Conservation (phyloP, 2,888 invertebrate species). For the Tiliacea citrago region DNA sequence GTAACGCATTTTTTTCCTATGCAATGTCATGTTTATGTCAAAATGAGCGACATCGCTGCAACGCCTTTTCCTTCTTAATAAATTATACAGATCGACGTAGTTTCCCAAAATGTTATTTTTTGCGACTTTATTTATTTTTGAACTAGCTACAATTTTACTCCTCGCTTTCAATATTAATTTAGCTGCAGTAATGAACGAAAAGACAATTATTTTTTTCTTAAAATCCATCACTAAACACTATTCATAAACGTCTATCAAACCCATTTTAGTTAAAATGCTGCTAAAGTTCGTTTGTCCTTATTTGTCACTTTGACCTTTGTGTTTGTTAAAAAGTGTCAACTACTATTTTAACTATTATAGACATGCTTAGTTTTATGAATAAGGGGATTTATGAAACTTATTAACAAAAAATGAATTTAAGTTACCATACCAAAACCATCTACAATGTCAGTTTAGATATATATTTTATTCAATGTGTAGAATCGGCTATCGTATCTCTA, state of each 20-base stretch:
- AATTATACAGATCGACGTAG: neutral
- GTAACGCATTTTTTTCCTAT: neutral
- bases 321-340: too few species aligned
- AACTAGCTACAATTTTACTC: neutral
- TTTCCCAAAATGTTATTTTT: neutral
- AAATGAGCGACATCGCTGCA: slow-evolving; percentile 19
- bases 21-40: slow-evolving; percentile 38
- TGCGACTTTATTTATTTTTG: neutral
- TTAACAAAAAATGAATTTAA: neutral
- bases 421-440: neutral
- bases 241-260: too few species aligned
- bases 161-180: neutral
- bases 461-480: neutral
- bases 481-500: neutral
- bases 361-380: too few species aligned
- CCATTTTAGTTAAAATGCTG: too few species aligned
- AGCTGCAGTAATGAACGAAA: neutral
- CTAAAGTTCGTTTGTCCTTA: too few species aligned
- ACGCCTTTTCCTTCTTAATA: slow-evolving; percentile 35
- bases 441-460: neutral
- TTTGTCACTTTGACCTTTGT: too few species aligned
- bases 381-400: too few species aligned
- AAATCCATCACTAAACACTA: neutral
- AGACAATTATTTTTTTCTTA: too few species aligned
- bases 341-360: too few species aligned